Base-by-base conservation (phyloP, 2,113 vertebrate species). In the Eclectus roratus region DNA sequence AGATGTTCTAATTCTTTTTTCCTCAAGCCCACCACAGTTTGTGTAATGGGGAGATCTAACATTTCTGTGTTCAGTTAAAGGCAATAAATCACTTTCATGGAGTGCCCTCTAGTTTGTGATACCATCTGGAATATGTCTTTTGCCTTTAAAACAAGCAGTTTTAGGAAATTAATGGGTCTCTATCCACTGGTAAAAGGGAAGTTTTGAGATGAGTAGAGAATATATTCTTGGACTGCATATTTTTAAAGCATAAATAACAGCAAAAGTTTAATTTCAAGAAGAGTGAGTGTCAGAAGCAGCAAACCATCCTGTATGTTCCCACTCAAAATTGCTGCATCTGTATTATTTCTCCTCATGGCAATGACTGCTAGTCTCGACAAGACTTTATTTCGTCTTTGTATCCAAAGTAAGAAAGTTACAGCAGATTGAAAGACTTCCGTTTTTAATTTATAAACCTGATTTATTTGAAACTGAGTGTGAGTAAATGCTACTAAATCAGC, bases 261-360 rank as follows among this genome's bases (percentile, higher is more conserved):
- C 27, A 23, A 18, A 76, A 31, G 3, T 91, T 93, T 76, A 35
- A 83, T 92, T 97, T 94, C 87, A 95, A 94, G 74, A 50, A 50
- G 55, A 87, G 33, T 60, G 65, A 29, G 6, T 93, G 70, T 88
- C 50, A 65, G 84, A 41, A 52, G 31, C 85, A 82, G 44, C 31
- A 91, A 92, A 71, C 60, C 33, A 35, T 52, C 41, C 28, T 79
- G 7, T 52, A 46, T 20, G 17, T 87, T 91, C 64, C 71, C 4
- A 8, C 16, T 93, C 73, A 87, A 58, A 70, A 86, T 50, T 69
- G 25, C 47, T 79, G 41, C 28, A 46, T 72, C 28, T 86, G 2
- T 90, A 44, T 93, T 88, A 73, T 78, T 77, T 35, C 29, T 39
- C 8, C 18, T 74, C 31, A 1, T 60, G 82, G 52, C 19, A 91